Conservation (phyloP, 2,888 invertebrate genomes). For the Meliscaeva auricollis region DNA sequence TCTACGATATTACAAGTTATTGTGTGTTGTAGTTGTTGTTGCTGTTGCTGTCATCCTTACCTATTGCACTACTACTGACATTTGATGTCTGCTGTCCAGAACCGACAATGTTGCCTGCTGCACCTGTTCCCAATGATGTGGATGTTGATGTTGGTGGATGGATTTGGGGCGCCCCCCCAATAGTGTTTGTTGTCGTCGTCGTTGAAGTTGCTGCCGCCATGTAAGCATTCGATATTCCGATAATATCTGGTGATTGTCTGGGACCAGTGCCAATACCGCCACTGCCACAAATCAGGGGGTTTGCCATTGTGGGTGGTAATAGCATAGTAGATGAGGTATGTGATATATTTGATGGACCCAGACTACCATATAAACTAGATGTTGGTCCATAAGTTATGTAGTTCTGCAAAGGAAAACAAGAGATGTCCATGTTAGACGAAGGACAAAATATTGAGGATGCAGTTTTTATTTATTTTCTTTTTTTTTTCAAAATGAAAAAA, state of each 20-base stretch:
- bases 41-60: slow-evolving; percentile 63
- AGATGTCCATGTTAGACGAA: not conserved
- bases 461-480: slow-evolving; percentile 14
- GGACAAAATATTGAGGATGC: slow-evolving; percentile 29
- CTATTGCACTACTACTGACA: slow-evolving; percentile 76
- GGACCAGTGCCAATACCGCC: slow-evolving; percentile 76
- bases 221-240: slow-evolving; percentile 81
- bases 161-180: slow-evolving; percentile 39
- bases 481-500: not conserved
- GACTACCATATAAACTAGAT: slow-evolving; percentile 81
- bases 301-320: slow-evolving; percentile 76
- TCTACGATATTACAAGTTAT: slow-evolving; percentile 59
- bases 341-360: slow-evolving; percentile 80
- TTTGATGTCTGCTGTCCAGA: slow-evolving; percentile 76
- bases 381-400: slow-evolving; percentile 82
- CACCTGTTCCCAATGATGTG: slow-evolving; percentile 66
- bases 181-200: slow-evolving; percentile 70
- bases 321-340: slow-evolving; percentile 80
- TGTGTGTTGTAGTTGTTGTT: slow-evolving; percentile 78
- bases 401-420: slow-evolving; percentile 78
- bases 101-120: slow-evolving; percentile 70
- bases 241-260: slow-evolving; percentile 83
- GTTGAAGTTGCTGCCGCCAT: slow-evolving; percentile 70
- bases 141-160: slow-evolving; percentile 80
- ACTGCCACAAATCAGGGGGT: slow-evolving; percentile 77